Conservation (phyloP, 2,797 vertebrate species). For the Apogon hyalosoma region DNA sequence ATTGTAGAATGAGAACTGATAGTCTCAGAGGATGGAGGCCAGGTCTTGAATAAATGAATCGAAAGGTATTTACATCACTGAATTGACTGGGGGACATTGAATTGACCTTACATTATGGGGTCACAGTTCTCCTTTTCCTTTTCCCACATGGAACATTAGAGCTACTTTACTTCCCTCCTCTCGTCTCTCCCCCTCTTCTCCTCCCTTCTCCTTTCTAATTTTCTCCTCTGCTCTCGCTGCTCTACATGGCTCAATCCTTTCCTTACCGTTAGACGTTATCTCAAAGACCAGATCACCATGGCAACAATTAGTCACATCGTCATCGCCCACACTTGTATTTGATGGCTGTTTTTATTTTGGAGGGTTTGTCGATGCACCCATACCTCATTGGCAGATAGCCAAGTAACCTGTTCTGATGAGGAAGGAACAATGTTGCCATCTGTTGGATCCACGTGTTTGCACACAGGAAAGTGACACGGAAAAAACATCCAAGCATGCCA, state of each 20-base stretch:
- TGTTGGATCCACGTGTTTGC: conserved; percentile 79
- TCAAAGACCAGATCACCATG: conserved; percentile 80
- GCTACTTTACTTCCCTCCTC: conserved; percentile 32
- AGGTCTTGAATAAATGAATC: conserved; percentile 58
- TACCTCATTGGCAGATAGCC: conserved; percentile 67
- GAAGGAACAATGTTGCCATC: conserved; percentile 86
- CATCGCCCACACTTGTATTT: conserved; percentile 78
- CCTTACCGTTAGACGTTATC: conserved; percentile 72
- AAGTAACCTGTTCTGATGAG: conserved; percentile 64
- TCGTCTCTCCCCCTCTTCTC: conserved; percentile 28
- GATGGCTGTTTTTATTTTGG: conserved; percentile 81
- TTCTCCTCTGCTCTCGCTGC: conserved; percentile 45
- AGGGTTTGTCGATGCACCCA: conserved; percentile 61
- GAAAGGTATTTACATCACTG: conserved; percentile 60
- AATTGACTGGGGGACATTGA: conserved; percentile 63
- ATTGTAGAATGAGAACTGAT: conserved; percentile 52
- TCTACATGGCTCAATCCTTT: conserved; percentile 43
- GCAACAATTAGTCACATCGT: conserved; percentile 84
- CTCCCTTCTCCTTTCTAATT: conserved; percentile 32
- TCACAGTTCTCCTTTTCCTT: conserved; percentile 56
- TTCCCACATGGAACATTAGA: conserved; percentile 57
- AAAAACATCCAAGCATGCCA: conserved; percentile 42
- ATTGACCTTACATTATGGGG: conserved; percentile 68
- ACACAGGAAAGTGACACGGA: conserved; percentile 47
- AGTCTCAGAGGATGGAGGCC: conserved; percentile 48